A percentile compares a stretch with the other conserved stretches of the same genome.
Conservation (phyloP, 1,140 invertebrate genomes). For the Caenorhabditis elegans region WBcel235 BX284605.5:10853501-10854000, state of each 20-base stretch:
- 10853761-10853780: conserved; percentile 15
- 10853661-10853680: conserved; percentile 30
- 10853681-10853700: conserved; percentile 41
- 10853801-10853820: not conserved
- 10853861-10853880: conserved; percentile 3
- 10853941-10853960: not conserved
- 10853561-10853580: conserved; percentile 65
- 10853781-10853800: not conserved
- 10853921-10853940: not conserved
- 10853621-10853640: conserved; percentile 65
- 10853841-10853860: conserved; percentile 3
- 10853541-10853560: conserved; percentile 66
- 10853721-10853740: not conserved
- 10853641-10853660: conserved; percentile 12
- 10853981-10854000: conserved; percentile 67
- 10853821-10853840: conserved; percentile 9
- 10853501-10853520: conserved; percentile 61
- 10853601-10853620: conserved; percentile 66
- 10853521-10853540: conserved; percentile 65
- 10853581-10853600: conserved; percentile 64
- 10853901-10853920: not conserved
- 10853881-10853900: conserved; percentile 6
- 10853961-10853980: conserved; percentile 34
- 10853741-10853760: not conserved
- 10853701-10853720: not conserved